Percentiles rank a stretch among this genome's conserved stretches.
Evolutionary conservation across 2,113 vertebrate species (phyloP).

Genomic region (Menura novaehollandiae): DNA sequence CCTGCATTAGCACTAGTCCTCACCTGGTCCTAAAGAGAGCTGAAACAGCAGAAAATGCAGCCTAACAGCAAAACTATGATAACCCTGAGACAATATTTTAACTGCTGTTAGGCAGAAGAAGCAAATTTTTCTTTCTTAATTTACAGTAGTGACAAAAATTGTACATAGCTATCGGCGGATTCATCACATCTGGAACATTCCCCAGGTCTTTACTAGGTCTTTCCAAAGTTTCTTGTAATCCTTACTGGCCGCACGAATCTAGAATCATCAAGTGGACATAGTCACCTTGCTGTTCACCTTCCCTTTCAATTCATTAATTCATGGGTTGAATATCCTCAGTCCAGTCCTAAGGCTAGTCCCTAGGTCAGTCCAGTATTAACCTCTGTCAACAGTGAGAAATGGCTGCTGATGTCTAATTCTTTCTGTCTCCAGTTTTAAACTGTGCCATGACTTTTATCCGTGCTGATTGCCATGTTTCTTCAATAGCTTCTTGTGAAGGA

Average conservation of each 20-base stretch:
- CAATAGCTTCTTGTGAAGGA: neutral
- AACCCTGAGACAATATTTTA: neutral
- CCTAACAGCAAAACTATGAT: neutral
- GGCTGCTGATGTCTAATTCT: neutral
- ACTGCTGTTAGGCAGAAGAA: neutral
- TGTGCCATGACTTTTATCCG: neutral
- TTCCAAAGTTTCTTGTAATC: neutral
- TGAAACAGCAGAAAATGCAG: neutral
- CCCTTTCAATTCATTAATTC: neutral
- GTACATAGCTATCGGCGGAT: neutral
- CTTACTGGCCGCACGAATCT: neutral
- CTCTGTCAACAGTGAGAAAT: constrained; percentile 27
- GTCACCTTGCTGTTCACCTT: neutral
- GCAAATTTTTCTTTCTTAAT: neutral
- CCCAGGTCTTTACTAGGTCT: neutral
- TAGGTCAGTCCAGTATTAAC: neutral
- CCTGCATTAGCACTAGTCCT: neutral
- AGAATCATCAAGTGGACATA: neutral
- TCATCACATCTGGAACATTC: neutral
- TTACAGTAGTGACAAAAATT: neutral
- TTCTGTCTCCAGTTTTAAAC: neutral
- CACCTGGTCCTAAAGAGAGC: neutral
- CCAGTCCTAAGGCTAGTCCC: neutral
- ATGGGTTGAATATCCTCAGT: neutral
- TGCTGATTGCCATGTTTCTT: neutral